Evolutionary conservation across 1,140 invertebrate species (phyloP).

Genomic region (Solenopsis fugax): DNA sequence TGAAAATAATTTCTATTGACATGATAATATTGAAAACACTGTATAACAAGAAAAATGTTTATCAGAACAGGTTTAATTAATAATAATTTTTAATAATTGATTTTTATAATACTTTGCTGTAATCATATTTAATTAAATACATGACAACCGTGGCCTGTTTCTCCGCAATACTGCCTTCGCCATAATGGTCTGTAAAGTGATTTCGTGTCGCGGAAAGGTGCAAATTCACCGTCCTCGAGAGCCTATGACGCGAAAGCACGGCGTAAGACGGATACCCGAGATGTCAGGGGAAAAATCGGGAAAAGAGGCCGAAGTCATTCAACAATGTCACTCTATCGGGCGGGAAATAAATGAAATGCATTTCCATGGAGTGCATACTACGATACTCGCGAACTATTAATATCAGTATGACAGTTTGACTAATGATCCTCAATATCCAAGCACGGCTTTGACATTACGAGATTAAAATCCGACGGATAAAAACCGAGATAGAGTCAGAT

Average conservation of each 20-base stretch:
- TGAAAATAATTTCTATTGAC: neutral
- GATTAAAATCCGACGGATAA: slow-evolving; percentile 84
- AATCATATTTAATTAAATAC: neutral
- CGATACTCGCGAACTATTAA: slow-evolving; percentile 85
- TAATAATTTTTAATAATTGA: neutral
- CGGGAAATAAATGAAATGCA: slow-evolving; percentile 85
- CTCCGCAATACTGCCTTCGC: neutral
- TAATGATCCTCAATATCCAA: slow-evolving; percentile 84
- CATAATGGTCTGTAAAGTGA: slow-evolving; percentile 32
- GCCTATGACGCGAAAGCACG: neutral
- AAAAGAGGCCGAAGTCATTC: slow-evolving; percentile 82
- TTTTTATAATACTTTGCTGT: neutral
- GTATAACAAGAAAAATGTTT: neutral
- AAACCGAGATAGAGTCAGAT: slow-evolving; percentile 63
- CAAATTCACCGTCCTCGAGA: slow-evolving; percentile 48
- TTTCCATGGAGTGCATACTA: slow-evolving; percentile 85
- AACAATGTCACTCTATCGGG: slow-evolving; percentile 83
- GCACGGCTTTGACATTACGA: slow-evolving; percentile 85
- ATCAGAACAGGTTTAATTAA: neutral
- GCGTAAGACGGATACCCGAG: slow-evolving; percentile 54
- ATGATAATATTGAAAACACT: neutral
- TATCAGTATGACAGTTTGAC: slow-evolving; percentile 86
- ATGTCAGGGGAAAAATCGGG: slow-evolving; percentile 69
- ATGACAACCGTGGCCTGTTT: neutral
- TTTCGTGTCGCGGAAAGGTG: slow-evolving; percentile 10